These are phyloP conservation scores for Montifringilla adamsi DNA, from an alignment of 2,113 vertebrate genomes.

Conservation along the genomic window DNA sequence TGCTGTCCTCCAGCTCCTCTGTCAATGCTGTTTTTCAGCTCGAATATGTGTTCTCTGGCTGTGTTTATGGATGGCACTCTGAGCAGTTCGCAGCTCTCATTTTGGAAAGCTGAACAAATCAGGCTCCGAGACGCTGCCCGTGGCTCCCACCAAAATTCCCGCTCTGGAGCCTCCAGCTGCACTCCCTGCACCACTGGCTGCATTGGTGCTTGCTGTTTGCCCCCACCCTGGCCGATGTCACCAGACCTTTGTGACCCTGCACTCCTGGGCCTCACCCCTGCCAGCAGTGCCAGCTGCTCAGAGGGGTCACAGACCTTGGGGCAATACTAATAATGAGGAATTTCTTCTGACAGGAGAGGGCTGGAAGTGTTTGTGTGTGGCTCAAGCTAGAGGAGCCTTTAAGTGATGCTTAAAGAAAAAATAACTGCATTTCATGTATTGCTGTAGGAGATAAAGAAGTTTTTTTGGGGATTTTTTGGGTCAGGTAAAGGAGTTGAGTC, in stretches of 20 bases:
- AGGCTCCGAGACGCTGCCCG: rapidly evolving
- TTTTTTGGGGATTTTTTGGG: rapidly evolving
- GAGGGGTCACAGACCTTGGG: background rate
- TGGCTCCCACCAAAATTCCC: background rate
- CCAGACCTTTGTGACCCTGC: background rate
- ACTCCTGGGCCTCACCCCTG: background rate
- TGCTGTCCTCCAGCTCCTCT: background rate
- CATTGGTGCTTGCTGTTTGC: background rate
- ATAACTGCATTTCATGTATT: background rate
- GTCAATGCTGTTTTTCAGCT: background rate
- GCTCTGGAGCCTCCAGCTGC: background rate
- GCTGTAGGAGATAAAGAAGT: background rate
- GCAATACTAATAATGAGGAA: background rate
- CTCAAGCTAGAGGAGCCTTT: background rate
- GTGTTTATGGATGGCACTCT: background rate
- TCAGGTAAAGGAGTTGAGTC: background rate
- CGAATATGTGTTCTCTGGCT: background rate
- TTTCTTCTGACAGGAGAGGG: background rate
- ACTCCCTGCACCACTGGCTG: background rate
- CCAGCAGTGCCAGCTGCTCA: background rate
- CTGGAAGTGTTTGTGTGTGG: background rate
- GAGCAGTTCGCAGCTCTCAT: background rate
- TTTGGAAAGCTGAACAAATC: background rate
- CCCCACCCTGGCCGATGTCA: background rate
- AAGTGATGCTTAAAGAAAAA: background rate